Conservation (phyloP, 2,888 invertebrate genomes). For the Drosophila sordidula region DNA sequence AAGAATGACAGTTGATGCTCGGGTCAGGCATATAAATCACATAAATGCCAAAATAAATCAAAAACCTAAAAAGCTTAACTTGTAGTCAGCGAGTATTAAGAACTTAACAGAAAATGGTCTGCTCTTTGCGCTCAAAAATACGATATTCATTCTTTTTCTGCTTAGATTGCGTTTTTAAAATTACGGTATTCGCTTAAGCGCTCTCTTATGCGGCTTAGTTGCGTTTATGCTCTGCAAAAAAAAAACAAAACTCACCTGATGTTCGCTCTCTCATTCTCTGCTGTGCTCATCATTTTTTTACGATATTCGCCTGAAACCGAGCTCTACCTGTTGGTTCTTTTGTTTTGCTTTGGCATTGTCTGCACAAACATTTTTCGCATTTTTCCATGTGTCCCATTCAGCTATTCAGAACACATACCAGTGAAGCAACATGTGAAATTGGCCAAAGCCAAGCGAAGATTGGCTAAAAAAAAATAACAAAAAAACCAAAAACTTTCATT, state of each 20-base stretch:
- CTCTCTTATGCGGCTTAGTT: conserved; percentile 25
- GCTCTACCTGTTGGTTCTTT: conserved; percentile 63
- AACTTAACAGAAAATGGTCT: conserved; percentile 10
- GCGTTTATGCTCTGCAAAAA: conserved; percentile 17
- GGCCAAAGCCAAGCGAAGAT: conserved; percentile 30
- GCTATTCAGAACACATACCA: conserved; percentile 66
- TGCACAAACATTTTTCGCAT: conserved; percentile 75
- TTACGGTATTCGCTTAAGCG: not conserved
- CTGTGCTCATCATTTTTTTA: conserved; percentile 11
- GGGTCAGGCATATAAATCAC: not conserved
- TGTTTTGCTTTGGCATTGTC: conserved; percentile 55
- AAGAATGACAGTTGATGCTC: not conserved
- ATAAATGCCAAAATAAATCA: not conserved
- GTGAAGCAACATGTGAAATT: conserved; percentile 29
- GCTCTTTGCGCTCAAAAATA: conserved; percentile 8
- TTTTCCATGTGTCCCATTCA: conserved; percentile 59
- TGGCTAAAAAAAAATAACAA: conserved; percentile 31
- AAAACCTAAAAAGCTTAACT: conserved; percentile 20
- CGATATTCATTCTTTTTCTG: conserved; percentile 50
- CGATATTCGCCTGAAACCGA: conserved; percentile 49
- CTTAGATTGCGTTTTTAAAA: conserved; percentile 6
- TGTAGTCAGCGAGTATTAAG: not conserved
- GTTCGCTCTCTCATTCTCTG: not conserved
- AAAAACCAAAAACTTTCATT: conserved; percentile 65
- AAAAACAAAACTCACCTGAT: conserved; percentile 21